A percentile compares a stretch with the other conserved stretches of the same genome.
These are phyloP conservation scores for Brachycybe producta DNA, from an alignment of 2,888 invertebrate genomes.

Conservation along the genomic window DNA sequence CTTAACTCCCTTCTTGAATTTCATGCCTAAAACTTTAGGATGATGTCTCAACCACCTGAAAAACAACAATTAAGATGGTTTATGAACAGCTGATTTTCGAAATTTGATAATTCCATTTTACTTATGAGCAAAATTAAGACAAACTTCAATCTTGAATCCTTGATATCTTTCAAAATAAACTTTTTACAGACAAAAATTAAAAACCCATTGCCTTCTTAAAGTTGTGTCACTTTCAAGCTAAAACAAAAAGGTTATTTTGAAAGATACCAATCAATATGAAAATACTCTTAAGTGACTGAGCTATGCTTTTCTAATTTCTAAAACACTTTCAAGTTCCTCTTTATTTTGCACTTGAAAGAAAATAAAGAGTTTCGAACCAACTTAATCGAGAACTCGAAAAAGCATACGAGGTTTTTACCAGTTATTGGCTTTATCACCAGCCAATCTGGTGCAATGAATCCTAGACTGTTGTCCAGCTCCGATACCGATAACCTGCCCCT, in stretches of 20 bases:
- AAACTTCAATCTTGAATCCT: constrained; percentile 10
- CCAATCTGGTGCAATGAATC: constrained; percentile 93
- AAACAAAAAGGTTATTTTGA: no score
- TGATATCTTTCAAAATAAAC: no score
- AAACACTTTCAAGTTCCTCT: no score
- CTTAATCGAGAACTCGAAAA: not conserved
- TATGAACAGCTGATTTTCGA: no score
- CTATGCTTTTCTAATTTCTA: no score
- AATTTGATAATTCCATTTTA: no score
- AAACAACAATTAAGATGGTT: no score
- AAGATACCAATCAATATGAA: no score
- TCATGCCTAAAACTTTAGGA: constrained; percentile 66
- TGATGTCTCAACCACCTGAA: constrained; percentile 82
- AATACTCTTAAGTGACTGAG: no score
- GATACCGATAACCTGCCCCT: constrained; percentile 81
- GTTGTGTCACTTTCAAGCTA: no score
- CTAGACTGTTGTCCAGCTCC: constrained; percentile 99
- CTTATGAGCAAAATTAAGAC: not conserved
- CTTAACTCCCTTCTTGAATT: constrained; percentile 71
- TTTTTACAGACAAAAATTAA: no score
- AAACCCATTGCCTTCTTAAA: no score
- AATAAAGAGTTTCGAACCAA: not conserved
- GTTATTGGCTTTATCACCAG: constrained; percentile 91
- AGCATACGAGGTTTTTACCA: constrained; percentile 46
- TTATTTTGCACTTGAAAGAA: not conserved